A percentile compares a stretch with the other conserved stretches of the same genome.
These are phyloP conservation scores for Pristionchus entomophagus DNA, from an alignment of 2,888 invertebrate genomes.

Conservation along the genomic window DNA sequence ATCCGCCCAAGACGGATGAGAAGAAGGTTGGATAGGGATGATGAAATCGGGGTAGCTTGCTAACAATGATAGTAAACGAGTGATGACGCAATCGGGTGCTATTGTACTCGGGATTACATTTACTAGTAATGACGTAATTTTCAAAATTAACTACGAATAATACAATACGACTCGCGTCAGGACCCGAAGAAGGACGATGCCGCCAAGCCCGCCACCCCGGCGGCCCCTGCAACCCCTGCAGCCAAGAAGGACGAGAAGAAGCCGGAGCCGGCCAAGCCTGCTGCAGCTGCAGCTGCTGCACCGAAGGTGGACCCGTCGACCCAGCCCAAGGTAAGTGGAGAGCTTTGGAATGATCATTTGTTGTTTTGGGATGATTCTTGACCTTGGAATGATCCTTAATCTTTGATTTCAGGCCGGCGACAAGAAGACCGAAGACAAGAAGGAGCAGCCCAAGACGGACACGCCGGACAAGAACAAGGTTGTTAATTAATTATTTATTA, in stretches of 20 bases:
- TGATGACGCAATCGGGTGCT: no score
- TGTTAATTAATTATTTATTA: background rate
- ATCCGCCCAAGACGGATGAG: conserved; percentile 36
- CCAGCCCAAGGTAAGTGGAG: background rate
- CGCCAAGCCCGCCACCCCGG: background rate
- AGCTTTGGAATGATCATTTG: no score
- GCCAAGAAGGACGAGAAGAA: background rate
- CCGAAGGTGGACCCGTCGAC: background rate
- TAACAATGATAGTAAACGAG: background rate
- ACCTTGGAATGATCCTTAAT: background rate
- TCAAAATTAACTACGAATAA: no score
- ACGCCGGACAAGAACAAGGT: conserved; percentile 20
- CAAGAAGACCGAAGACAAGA: background rate
- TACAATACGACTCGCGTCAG: no score
- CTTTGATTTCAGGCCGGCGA: background rate
- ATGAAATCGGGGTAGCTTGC: background rate
- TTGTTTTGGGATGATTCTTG: no score
- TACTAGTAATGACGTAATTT: no score
- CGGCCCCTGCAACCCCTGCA: background rate
- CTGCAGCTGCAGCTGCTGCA: background rate
- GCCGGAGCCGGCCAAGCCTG: conserved; percentile 1
- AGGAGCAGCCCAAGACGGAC: conserved; percentile 22
- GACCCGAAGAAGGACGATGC: no score
- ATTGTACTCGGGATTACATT: no score
- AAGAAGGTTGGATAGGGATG: background rate